phyloP scores from a whole-genome alignment of 2,113 vertebrate genomes.

The Lampris incognitus region DNA sequence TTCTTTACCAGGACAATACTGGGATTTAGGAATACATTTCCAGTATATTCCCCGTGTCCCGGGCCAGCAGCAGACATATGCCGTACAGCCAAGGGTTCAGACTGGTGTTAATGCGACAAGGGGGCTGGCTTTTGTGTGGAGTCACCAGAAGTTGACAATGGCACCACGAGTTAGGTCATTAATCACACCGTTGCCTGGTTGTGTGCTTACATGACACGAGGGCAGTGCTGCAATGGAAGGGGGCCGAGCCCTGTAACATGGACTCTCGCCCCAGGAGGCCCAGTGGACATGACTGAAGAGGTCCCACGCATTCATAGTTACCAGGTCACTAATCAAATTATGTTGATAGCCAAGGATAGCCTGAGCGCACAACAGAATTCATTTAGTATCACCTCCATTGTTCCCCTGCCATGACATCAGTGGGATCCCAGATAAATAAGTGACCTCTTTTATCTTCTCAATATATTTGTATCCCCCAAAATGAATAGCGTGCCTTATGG shows the following conservation, averaged over 20 bases:
- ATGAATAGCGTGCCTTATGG: constrained; percentile 63
- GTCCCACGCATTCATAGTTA: constrained; percentile 74
- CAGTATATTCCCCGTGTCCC: constrained; percentile 29
- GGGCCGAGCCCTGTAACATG: constrained; percentile 65
- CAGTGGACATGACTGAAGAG: constrained; percentile 75
- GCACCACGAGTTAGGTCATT: constrained; percentile 76
- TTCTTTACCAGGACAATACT: background rate
- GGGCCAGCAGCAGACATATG: constrained; percentile 18
- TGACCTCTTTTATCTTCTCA: constrained; percentile 54
- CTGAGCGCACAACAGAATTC: constrained; percentile 76
- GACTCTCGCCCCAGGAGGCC: constrained; percentile 65
- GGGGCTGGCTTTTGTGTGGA: constrained; percentile 77
- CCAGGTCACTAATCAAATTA: constrained; percentile 86
- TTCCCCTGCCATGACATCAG: constrained; percentile 61
- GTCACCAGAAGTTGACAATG: constrained; percentile 77
- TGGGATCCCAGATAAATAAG: constrained; percentile 69
- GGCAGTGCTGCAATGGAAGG: constrained; percentile 60
- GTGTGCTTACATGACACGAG: constrained; percentile 76
- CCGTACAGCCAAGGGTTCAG: constrained; percentile 54
- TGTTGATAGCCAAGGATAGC: constrained; percentile 70
- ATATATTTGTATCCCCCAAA: constrained; percentile 60
- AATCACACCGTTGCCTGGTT: constrained; percentile 77
- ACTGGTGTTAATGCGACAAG: constrained; percentile 72
- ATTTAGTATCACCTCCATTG: constrained; percentile 74
- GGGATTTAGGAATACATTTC: constrained; percentile 25